phyloP scores from a whole-genome alignment of 2,797 vertebrate genomes.

The Sebastes glaucus region DNA sequence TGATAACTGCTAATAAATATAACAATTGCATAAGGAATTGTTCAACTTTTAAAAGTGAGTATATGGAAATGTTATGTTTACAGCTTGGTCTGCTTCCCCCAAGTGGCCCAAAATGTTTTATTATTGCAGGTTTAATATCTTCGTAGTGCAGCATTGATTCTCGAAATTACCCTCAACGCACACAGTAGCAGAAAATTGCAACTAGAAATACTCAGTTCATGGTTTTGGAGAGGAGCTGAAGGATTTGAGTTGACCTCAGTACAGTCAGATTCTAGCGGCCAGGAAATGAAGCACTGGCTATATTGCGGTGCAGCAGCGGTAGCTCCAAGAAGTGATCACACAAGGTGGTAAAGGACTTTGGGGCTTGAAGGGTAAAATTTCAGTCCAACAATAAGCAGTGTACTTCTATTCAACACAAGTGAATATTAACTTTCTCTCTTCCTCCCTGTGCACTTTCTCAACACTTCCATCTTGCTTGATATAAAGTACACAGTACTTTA shows the following conservation, averaged over 20 bases:
- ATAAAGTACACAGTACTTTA: neutral
- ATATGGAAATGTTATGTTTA: constrained; percentile 2
- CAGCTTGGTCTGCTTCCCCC: neutral
- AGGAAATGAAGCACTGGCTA: constrained; percentile 15
- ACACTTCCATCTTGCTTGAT: neutral
- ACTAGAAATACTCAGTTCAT: constrained; percentile 15
- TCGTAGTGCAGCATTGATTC: neutral
- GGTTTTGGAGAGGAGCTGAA: neutral
- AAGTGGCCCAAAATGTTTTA: neutral
- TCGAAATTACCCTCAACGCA: neutral
- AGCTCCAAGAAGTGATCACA: constrained; percentile 8
- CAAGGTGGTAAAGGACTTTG: neutral
- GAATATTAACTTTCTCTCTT: constrained; percentile 3
- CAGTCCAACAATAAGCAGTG: neutral
- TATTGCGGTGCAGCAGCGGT: neutral
- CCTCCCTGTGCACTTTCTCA: neutral
- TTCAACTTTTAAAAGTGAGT: constrained; percentile 1
- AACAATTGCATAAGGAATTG: too few relatives aligned
- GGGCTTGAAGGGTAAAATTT: neutral
- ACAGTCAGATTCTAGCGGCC: neutral
- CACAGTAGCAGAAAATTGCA: constrained; percentile 6
- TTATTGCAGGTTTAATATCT: constrained; percentile 26
- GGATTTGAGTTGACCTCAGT: neutral
- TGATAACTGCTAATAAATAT: too few relatives aligned
- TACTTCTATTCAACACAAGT: neutral